Base-by-base conservation (phyloP, 2,797 vertebrate species). In the Rhyacichthys aspro region DNA sequence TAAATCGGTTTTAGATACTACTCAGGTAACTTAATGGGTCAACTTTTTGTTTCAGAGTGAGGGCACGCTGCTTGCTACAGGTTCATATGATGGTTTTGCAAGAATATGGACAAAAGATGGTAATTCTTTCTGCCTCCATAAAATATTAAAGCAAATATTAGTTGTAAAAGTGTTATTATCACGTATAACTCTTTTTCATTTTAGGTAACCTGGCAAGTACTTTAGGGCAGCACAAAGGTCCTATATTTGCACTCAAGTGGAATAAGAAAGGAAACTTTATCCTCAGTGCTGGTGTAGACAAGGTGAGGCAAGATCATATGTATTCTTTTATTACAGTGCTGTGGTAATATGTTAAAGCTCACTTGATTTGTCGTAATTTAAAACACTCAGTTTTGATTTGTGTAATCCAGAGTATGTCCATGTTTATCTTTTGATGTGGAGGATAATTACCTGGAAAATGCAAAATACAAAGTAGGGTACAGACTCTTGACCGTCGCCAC, bases 211-310 rank as follows among this genome's bases (percentile, higher is more conserved):
- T 99, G 84, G 96, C 97, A 86, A 99, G 96, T 86, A 99, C 98
- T 72, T 90, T 99, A 91, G 98, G 98, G 71, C 98, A 99, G 77
- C 98, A 99, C 88, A 99, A 99, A 95, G 98, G 98, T 80, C 98
- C 98, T 56, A 99, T 99, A 93, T 99, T 99, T 94, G 98, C 97
- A 88, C 94, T 99, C 74, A 99, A 99, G 90, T 99, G 98, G 97
- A 99, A 99, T 89, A 99, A 97, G 89, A 98, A 98, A 95, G 98
- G 98, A 92, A 99, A 99, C 91, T 99, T 98, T 85, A 98, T 99
- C 83, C 93, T 99, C 78, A 99, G 98, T 89, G 97, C 98, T 69
- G 98, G 98, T 57, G 98, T 99, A 79, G 98, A 99, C 87, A 99
- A 98, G 95, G 97, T 98, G 89, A 92, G 83, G 61, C 52, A 2